Evolutionary conservation across 2,888 invertebrate species (phyloP).

Genomic region (Megastigmus dorsalis): DNA sequence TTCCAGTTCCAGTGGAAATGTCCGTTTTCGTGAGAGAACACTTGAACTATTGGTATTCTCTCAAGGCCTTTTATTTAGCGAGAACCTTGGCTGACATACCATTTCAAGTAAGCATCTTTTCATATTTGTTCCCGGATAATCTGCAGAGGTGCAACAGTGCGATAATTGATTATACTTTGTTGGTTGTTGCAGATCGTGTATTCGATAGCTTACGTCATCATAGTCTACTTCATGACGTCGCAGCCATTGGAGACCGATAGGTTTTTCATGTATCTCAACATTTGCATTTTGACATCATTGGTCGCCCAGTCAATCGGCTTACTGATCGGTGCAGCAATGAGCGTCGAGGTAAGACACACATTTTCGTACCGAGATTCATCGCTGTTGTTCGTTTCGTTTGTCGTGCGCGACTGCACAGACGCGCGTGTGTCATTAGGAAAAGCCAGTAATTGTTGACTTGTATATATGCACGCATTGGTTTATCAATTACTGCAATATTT

Average conservation of each 20-base stretch:
- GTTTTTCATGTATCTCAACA: constrained; percentile 86
- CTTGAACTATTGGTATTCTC: constrained; percentile 97
- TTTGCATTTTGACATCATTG: constrained; percentile 88
- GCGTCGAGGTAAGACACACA: constrained; percentile 83
- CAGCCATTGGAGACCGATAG: constrained; percentile 93
- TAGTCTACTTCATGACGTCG: constrained; percentile 96
- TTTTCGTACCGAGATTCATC: too few species aligned
- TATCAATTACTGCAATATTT: too few species aligned
- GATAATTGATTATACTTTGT: constrained; percentile 26
- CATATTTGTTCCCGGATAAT: background rate
- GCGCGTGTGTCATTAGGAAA: too few species aligned
- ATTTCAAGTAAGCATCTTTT: constrained; percentile 84
- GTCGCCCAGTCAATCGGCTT: constrained; percentile 95
- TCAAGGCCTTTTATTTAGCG: constrained; percentile 97
- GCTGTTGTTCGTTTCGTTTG: too few species aligned
- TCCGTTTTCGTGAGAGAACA: constrained; percentile 95
- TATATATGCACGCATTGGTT: too few species aligned
- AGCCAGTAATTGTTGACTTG: too few species aligned
- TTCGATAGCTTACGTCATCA: constrained; percentile 76
- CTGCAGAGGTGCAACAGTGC: background rate
- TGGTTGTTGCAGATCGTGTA: constrained; percentile 72
- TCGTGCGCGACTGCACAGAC: too few species aligned
- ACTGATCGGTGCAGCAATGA: constrained; percentile 93
- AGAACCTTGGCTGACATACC: constrained; percentile 97
- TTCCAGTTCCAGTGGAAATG: constrained; percentile 95